Evolutionary conservation across 2,888 invertebrate genomes (phyloP).

Genomic region (Heteromurus nitidus): DNA sequence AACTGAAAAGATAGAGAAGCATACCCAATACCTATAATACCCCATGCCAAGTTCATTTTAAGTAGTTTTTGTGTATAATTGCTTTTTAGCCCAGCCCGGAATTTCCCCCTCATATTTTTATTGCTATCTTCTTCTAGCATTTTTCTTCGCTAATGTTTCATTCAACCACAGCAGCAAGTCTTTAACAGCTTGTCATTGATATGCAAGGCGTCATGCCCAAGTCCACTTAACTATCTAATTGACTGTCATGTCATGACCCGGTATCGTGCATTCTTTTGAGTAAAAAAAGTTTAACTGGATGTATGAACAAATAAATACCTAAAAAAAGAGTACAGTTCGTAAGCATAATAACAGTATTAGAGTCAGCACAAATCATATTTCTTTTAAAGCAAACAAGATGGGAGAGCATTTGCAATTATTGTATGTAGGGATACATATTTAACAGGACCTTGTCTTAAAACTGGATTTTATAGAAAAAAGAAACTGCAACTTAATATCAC

Average conservation of each 20-base stretch:
- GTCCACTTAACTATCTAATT: conserved; percentile 48
- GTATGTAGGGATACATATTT: no score
- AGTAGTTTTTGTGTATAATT: not conserved
- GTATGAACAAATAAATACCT: not conserved
- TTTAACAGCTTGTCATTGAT: not conserved
- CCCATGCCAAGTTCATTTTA: not conserved
- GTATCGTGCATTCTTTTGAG: not conserved
- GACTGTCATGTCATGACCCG: conserved; percentile 51
- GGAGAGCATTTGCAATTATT: no score
- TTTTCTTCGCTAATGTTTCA: no score
- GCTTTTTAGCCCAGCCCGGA: not conserved
- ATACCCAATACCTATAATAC: not conserved
- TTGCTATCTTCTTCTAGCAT: no score
- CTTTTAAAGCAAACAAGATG: no score
- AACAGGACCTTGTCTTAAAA: no score
- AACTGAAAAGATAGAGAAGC: conserved; percentile 32
- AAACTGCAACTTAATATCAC: no score
- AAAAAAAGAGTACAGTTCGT: not conserved
- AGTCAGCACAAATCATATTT: no score
- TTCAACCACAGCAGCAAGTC: not conserved
- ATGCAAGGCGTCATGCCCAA: not conserved
- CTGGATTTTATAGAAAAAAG: conserved; percentile 17
- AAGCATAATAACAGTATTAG: no score
- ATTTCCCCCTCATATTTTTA: no score
- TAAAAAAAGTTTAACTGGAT: no score